Evolutionary conservation across 2,888 invertebrate genomes (phyloP), one percentile per base, ranked within the genome.

Genomic region (Ganaspis brasiliensis): DNA sequence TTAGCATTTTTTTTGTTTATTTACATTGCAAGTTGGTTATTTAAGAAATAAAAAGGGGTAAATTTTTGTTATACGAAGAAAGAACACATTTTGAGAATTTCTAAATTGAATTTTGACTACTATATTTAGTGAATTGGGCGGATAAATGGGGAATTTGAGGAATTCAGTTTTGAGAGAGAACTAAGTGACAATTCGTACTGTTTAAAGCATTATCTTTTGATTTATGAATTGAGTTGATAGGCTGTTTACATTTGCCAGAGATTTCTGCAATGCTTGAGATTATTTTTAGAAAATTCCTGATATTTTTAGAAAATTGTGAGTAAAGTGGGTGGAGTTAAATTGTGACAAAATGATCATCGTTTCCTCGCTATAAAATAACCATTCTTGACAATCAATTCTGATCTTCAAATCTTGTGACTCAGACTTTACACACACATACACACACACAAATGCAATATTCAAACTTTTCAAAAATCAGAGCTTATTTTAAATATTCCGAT

Each of bases 281-380:
- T 88, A 88, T 88, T 89, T 87, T 84, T 88, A 88, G 57, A 81
- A 82, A 81, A 84, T 86, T 86, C 81, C 77, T 81, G 78, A 78
- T 88, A 87, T 86, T 84, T 86, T 88, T 87, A 88, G 85, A 78
- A 71, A 57, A 74, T 76, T 72, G 76, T 56, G 55, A 45, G 61
- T 75, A 71, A 67, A 16, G 45, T 45, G 24, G 67, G 45, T 24
- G 35, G 72, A 73, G 72, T 40, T 31, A 56, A 52, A 63, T 55
- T 24, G 31, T 40, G 52, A 75, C 52, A 26, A 72, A 71, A 63
- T 57, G 26, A 57, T 67, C 4, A 67, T 67, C 16, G 40, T 45
- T 67, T 67, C 26, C 45, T 67, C 45, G 67, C 40, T 67, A 26
- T 49, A 67, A 45, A 45, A 67, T 21, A 26, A 14, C 14, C 14